Percentiles rank a stretch among this genome's conserved stretches.
These are phyloP conservation scores for Kryptolebias ocellatus DNA, from an alignment of 2,797 vertebrate species.

Conservation along the genomic window DNA sequence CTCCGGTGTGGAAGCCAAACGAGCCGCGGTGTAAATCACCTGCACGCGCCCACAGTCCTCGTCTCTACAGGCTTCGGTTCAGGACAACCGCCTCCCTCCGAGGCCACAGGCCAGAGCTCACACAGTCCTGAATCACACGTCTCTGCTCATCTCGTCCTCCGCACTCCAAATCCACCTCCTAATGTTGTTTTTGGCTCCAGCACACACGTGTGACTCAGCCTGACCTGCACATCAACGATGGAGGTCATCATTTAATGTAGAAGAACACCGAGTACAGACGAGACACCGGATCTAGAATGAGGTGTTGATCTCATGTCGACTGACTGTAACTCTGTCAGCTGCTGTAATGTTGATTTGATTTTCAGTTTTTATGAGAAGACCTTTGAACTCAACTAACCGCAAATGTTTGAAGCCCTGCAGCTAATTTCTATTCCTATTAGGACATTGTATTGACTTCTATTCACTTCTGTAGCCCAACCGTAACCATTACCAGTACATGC, in stretches of 20 bases:
- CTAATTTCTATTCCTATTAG: background rate
- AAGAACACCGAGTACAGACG: background rate
- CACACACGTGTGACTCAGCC: constrained; percentile 10
- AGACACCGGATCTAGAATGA: background rate
- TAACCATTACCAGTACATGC: no score
- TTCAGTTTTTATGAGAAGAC: constrained; percentile 8
- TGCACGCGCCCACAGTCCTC: constrained; percentile 10
- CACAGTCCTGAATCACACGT: constrained; percentile 24
- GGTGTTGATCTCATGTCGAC: constrained; percentile 2
- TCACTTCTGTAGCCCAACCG: no score
- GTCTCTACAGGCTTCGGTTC: constrained; percentile 19
- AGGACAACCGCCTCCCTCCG: constrained; percentile 20
- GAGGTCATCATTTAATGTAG: constrained; percentile 1
- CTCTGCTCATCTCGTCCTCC: constrained; percentile 24
- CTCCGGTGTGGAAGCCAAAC: constrained; percentile 7
- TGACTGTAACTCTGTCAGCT: background rate
- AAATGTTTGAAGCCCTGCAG: constrained; percentile 19
- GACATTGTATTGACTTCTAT: no score
- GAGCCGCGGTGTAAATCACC: constrained; percentile 8
- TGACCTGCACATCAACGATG: constrained; percentile 13
- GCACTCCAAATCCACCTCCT: constrained; percentile 18
- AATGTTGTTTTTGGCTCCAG: constrained; percentile 11
- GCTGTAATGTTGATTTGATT: constrained; percentile 15
- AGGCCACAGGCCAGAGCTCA: constrained; percentile 33
- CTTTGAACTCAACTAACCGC: constrained; percentile 28